Conservation (phyloP, 53 echinoderm and acorn worm species). For the Arbacia lixula region DNA sequence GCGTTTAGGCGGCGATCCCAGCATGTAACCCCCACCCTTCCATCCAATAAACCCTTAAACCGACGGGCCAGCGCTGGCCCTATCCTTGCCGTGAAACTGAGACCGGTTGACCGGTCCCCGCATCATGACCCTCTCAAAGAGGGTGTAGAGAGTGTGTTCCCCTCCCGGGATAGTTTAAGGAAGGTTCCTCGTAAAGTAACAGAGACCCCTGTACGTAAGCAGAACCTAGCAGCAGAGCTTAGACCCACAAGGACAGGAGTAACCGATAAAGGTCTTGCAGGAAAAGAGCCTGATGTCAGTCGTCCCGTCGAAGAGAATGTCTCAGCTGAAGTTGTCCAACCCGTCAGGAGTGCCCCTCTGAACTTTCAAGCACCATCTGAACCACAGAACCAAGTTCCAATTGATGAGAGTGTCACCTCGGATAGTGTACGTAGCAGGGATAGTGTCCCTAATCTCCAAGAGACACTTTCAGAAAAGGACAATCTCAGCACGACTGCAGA, state of each 20-base stretch:
- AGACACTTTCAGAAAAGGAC: conserved; percentile 5
- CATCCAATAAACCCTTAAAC: neutral
- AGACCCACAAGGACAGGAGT: neutral
- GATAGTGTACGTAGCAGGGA: conserved; percentile 6
- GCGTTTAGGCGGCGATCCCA: conserved; percentile 49
- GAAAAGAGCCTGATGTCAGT: neutral
- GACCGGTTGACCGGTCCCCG: conserved; percentile 19
- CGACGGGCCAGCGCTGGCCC: conserved; percentile 32
- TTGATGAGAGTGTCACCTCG: conserved; percentile 15
- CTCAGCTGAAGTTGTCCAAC: neutral
- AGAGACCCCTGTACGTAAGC: too few relatives aligned
- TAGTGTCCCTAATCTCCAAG: conserved; percentile 3
- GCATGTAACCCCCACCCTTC: conserved; percentile 47
- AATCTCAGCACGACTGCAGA: neutral
- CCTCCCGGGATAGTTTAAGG: neutral
- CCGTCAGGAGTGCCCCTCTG: neutral
- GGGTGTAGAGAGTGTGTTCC: neutral
- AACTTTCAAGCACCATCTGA: neutral
- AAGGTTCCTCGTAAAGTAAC: neutral
- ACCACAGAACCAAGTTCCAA: neutral
- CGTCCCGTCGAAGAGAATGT: conserved; percentile 2
- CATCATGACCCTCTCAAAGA: neutral
- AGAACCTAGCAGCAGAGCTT: too few relatives aligned
- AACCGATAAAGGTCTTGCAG: too few relatives aligned
- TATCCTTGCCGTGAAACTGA: conserved; percentile 30